Evolutionary conservation across 2,888 invertebrate species (phyloP), one percentile per base, ranked within the genome.

Genomic region (Drosophila austrosaltans): DNA sequence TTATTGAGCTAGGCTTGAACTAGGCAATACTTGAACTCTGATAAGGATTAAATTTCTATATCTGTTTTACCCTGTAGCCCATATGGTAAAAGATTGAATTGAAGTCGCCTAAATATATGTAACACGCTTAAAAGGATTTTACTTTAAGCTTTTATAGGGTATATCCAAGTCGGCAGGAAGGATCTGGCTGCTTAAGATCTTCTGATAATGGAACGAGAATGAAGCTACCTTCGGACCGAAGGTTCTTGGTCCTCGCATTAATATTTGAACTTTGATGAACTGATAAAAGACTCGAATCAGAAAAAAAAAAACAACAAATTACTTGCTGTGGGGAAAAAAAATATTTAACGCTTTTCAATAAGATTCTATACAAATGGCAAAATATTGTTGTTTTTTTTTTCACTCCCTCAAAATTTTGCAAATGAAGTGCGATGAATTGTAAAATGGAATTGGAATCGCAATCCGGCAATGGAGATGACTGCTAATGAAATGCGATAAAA

Each of bases 401-500:
- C 62, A 59, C 62, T 25, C 25, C 25, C 25, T 48, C 25, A n/a
- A 63, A 69, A 79, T 75, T 72, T 77, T 79, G 71, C 73, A 81
- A 81, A 77, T 81, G 77, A 81, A 81, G 79, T 75, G 75, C 81
- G 79, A 78, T 74, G 74, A 78, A 75, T 78, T 80, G 81, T 78
- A 70, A 79, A 80, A 77, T 79, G 81, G 67, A 80, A 81, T 80
- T 78, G 78, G 69, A 81, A 66, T 76, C 64, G 64, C 32, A 54
- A 57, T 60, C 28, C 10, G 30, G 28, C 53, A 12, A 8, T 22
- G 16, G 12, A 44, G 25, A 36, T 64, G 65, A 66, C 65, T 76
- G 72, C 81, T 86, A 83, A 83, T 83, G 83, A 83, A 83, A 83
- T 79, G 77, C 81, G 81, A 83, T 86, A 81, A 86, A 84, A 75